Percentiles rank a stretch among this genome's conserved stretches.
Conservation (phyloP, 2,113 vertebrate genomes). For the Poecilia latipinna region DNA sequence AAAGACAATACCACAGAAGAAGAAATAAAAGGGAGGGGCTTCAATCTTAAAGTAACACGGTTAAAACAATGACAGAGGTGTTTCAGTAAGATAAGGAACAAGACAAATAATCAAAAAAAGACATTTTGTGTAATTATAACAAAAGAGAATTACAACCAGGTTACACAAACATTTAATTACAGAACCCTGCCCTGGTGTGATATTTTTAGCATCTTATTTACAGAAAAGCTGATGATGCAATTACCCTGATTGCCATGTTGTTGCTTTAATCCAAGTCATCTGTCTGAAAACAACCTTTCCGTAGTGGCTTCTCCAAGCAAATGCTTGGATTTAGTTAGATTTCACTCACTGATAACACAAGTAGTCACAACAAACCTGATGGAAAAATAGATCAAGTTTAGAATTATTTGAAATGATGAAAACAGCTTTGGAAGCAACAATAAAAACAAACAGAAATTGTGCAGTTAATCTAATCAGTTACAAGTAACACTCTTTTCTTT, state of each 20-base stretch:
- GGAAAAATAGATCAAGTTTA: neutral
- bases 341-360: slow-evolving; percentile 10
- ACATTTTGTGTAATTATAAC: no score
- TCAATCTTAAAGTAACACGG: no score
- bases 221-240: slow-evolving; percentile 18
- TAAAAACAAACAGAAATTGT: slow-evolving; percentile 14
- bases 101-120: no score
- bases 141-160: no score
- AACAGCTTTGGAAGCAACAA: slow-evolving; percentile 2
- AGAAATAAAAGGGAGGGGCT: no score
- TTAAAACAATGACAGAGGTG: no score
- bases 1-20: no score
- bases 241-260: slow-evolving; percentile 38
- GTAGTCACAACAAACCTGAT: slow-evolving; percentile 12
- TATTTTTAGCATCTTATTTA: neutral
- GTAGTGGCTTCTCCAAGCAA: slow-evolving; percentile 6
- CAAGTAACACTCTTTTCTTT: neutral
- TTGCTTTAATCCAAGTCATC: slow-evolving; percentile 40
- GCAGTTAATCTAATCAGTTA: slow-evolving; percentile 25
- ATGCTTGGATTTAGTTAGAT: slow-evolving; percentile 32
- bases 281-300: slow-evolving; percentile 34
- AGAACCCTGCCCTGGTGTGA: neutral
- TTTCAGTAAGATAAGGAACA: no score
- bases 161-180: neutral
- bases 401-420: neutral